Base-by-base conservation (phyloP, 2,888 invertebrate species). In the Ichneumoninae sp. region DNA sequence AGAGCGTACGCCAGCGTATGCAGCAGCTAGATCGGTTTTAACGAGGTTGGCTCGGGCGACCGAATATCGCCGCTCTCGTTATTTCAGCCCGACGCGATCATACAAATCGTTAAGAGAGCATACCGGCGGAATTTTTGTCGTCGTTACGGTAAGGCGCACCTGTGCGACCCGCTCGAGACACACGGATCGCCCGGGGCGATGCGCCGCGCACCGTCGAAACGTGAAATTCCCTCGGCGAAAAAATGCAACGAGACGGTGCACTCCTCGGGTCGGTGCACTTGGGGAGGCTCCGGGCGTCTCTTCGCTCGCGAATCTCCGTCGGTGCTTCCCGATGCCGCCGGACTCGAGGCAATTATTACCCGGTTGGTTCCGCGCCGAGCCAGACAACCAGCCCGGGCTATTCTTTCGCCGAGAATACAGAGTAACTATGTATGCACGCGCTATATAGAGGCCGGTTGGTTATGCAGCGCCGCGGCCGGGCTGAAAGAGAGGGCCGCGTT, bases 291-390 rank as follows among this genome's bases (percentile, higher is more conserved):
- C 52, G 60, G 44, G 44, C 44, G 62, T 80, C 76, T 80, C 70
- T 75, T 75, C 69, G 65, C 84, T 62, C 22, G 44, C 44, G 40
- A 68, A 69, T 74, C 80, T 71, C 62, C 44, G 10, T 50, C 62
- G 70, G 40, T 54, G 54, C 47, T 47, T 47, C 72, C 60, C 66
- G 60, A 44, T 54, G 81, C 70, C 57, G 70, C 66, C 75, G 78
- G 81, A 82, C 80, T 78, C 89, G 86, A 86, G 44, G 89, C 91
- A 90, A 90, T 90, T 84, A 84, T 84, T 90, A 89, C 88, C 86
- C 87, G 87, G 86, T 90, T 88, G 87, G 87, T 87, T 89, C 88
- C 86, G 86, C 85, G 19, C 84, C 40, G 40, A 66, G 76, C 72
- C 82, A 75, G 83, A 80, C 75, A 80, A 83, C 65, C 82, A 62